Percentiles rank a stretch among this genome's conserved stretches.
These are phyloP conservation scores for Rhysida immarginata DNA, from an alignment of 1,140 invertebrate genomes.

Conservation along the genomic window DNA sequence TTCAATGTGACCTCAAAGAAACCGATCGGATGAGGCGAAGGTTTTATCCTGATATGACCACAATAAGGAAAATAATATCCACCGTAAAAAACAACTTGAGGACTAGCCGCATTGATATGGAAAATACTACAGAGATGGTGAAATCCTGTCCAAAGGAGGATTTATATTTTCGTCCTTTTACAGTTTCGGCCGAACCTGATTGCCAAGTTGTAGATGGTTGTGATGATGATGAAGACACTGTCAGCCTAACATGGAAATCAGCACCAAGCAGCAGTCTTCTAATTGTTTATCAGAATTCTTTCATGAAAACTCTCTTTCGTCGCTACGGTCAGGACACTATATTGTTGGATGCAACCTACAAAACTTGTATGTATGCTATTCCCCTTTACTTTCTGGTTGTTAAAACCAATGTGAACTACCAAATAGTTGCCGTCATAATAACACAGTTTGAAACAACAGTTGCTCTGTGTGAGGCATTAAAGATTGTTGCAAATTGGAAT, in stretches of 20 bases:
- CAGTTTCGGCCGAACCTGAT: no score
- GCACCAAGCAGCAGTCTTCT: background rate
- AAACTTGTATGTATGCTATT: background rate
- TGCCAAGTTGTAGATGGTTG: no score
- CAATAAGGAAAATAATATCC: background rate
- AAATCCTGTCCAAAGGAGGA: background rate
- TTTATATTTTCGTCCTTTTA: background rate
- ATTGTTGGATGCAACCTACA: background rate
- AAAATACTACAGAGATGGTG: background rate
- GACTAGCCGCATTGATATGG: background rate
- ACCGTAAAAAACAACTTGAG: background rate
- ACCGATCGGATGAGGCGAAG: background rate
- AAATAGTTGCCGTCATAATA: background rate
- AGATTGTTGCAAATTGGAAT: slow-evolving; percentile 2
- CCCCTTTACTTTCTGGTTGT: background rate
- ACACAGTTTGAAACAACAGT: background rate
- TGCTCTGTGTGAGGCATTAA: background rate
- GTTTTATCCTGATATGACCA: background rate
- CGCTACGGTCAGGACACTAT: background rate
- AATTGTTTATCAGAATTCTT: background rate
- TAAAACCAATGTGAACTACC: background rate
- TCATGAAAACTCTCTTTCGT: background rate
- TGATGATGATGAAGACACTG: background rate
- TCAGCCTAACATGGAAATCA: background rate
- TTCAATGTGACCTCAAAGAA: background rate